A percentile compares a stretch with the other conserved stretches of the same genome.
These are phyloP conservation scores for Phalangium opilio DNA, from an alignment of 2,888 invertebrate species.

Conservation along the genomic window DNA sequence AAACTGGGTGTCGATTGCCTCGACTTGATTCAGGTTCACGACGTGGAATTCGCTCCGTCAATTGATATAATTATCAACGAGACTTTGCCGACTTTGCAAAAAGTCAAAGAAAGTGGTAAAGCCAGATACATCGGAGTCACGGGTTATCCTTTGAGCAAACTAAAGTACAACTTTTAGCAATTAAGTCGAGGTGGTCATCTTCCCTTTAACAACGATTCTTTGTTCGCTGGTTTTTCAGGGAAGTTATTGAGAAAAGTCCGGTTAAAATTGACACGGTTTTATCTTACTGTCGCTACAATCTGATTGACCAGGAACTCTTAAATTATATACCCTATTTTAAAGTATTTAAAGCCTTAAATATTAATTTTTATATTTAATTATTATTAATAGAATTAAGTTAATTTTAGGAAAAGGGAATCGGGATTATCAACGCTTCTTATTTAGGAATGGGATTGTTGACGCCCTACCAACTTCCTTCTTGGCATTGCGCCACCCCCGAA, in stretches of 20 bases:
- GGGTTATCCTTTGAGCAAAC: conserved; percentile 54
- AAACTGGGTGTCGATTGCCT: conserved; percentile 62
- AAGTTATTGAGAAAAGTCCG: conserved; percentile 44
- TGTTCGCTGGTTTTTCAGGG: conserved; percentile 19
- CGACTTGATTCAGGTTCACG: conserved; percentile 88
- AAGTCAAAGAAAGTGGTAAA: conserved; percentile 48
- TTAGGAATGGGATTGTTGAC: conserved; percentile 66
- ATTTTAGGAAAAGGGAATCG: conserved; percentile 52
- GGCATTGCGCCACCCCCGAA: conserved; percentile 61
- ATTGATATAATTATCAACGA: conserved; percentile 61
- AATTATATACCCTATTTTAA: conserved; percentile 58
- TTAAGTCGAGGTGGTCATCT: too few relatives aligned
- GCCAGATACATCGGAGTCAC: conserved; percentile 70
- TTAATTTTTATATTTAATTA: neutral
- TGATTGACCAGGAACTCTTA: conserved; percentile 59
- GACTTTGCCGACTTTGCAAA: conserved; percentile 65
- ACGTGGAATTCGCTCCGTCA: conserved; percentile 68
- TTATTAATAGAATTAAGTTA: conserved; percentile 15
- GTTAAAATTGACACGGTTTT: conserved; percentile 54
- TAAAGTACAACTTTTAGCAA: too few relatives aligned
- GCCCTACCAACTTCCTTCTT: conserved; percentile 40
- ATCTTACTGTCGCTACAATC: conserved; percentile 60
- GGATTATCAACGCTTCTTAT: conserved; percentile 66
- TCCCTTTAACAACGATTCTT: too few relatives aligned
- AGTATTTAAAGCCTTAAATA: too few relatives aligned